phyloP scores from a whole-genome alignment of 2,113 vertebrate species.

The Amphilophus citrinellus region DNA sequence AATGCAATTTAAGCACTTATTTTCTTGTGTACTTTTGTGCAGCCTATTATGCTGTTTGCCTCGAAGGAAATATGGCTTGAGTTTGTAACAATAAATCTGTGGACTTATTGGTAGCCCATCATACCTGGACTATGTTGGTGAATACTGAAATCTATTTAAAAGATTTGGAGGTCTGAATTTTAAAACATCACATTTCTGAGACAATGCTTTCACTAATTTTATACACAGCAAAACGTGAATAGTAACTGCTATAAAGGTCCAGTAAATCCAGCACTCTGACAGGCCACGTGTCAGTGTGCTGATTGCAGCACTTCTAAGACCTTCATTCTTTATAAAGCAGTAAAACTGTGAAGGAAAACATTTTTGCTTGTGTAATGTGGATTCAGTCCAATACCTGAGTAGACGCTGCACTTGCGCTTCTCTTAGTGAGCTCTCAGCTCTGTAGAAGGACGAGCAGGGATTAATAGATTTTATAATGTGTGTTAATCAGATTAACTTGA shows the following conservation, averaged over 20 bases:
- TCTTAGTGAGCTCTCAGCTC: conserved; percentile 41
- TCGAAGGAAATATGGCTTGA: background rate
- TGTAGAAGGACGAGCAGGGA: conserved; percentile 40
- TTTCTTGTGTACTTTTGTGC: background rate
- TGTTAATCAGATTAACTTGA: conserved; percentile 70
- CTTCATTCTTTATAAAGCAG: background rate
- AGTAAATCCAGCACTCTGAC: conserved; percentile 1
- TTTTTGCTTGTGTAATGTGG: background rate
- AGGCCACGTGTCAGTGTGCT: background rate
- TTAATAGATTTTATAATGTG: conserved; percentile 64
- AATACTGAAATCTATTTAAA: background rate
- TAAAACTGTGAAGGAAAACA: background rate
- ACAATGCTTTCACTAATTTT: background rate
- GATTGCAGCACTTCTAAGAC: background rate
- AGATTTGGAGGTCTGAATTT: too few species aligned
- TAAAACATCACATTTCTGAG: background rate
- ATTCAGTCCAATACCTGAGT: conserved; percentile 1
- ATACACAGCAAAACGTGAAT: background rate
- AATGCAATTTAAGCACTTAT: background rate
- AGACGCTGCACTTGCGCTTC: conserved; percentile 13
- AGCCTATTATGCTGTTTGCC: background rate
- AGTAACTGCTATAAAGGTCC: background rate
- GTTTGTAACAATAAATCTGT: background rate
- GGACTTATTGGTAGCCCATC: background rate
- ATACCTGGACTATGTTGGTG: background rate